These are phyloP conservation scores for Centropus bengalensis DNA, from an alignment of 2,113 vertebrate genomes.

Conservation along the genomic window DNA sequence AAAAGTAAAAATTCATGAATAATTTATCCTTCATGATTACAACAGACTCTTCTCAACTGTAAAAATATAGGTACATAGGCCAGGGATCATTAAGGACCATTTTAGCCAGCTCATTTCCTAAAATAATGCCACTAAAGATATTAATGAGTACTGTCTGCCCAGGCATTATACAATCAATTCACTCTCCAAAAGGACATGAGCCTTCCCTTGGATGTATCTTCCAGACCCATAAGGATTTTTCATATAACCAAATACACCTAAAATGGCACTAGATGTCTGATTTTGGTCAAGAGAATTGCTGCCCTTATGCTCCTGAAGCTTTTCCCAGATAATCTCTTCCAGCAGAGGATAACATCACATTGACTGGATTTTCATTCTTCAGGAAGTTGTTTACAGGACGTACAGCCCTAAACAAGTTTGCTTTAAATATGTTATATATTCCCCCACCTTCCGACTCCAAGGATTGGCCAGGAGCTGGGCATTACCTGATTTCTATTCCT, in stretches of 20 bases:
- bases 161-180: not conserved
- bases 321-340: not conserved
- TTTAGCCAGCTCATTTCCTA: not conserved
- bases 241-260: not conserved
- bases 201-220: not conserved
- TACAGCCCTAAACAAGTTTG: not conserved
- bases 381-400: not conserved
- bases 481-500: not conserved
- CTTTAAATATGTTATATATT: not conserved
- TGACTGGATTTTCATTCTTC: not conserved
- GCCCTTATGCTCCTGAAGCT: not conserved
- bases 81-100: not conserved
- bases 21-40: not conserved
- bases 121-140: not conserved
- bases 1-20: not conserved
- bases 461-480: not conserved
- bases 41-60: not conserved
- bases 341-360: not conserved
- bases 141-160: not conserved
- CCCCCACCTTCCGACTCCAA: not conserved
- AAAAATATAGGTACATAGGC: not conserved
- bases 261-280: not conserved
- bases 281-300: not conserved
- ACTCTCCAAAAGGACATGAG: fast-evolving
- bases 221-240: not conserved